Conservation (phyloP, 2,797 vertebrate species). For the Strix occidentalis region DNA sequence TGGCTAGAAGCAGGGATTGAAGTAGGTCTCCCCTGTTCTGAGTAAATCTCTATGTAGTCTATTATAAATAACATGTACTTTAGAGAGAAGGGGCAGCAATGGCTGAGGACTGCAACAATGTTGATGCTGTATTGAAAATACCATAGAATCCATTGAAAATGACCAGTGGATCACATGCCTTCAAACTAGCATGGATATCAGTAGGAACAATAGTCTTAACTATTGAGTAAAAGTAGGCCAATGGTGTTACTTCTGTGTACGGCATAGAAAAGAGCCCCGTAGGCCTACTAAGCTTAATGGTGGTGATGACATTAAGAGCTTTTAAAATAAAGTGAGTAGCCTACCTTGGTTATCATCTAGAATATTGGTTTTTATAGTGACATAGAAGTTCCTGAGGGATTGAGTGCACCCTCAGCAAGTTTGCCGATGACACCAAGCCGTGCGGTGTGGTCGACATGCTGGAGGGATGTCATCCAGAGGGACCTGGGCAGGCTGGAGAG, state of each 20-base stretch:
- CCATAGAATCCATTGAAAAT: background rate
- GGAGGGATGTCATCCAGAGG: too few relatives aligned
- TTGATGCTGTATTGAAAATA: background rate
- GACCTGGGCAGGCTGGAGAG: too few relatives aligned
- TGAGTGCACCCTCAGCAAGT: too few relatives aligned
- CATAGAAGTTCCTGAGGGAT: background rate
- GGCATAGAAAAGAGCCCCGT: background rate
- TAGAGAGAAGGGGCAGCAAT: background rate
- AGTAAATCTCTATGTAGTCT: background rate
- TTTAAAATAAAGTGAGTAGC: background rate
- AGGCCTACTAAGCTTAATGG: background rate
- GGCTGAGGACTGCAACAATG: background rate
- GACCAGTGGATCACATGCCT: background rate
- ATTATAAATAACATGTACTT: background rate
- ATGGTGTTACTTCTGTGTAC: background rate
- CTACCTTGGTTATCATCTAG: background rate
- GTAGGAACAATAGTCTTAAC: background rate
- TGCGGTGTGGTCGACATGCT: too few relatives aligned
- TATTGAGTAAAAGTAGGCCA: background rate
- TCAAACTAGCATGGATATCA: background rate
- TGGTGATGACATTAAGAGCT: background rate
- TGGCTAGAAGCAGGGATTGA: background rate
- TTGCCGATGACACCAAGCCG: too few relatives aligned
- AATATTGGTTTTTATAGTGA: background rate
- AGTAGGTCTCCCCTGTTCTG: background rate